phyloP scores from a whole-genome alignment of 1,140 invertebrate species.

The Habropoda laboriosa region DNA sequence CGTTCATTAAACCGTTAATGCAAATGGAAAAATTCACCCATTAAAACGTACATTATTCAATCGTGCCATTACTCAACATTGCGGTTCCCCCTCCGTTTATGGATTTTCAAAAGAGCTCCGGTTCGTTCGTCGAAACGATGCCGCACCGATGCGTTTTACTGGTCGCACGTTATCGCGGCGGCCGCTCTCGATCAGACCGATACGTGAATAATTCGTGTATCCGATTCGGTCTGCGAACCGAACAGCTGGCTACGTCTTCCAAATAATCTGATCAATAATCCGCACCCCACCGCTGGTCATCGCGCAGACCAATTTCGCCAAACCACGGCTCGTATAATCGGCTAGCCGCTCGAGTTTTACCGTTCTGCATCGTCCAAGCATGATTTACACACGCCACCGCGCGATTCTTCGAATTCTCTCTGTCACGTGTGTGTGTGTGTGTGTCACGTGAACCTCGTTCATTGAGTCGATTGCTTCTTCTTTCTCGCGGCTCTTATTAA shows the following conservation, averaged over 20 bases:
- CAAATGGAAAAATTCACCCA: too few relatives aligned
- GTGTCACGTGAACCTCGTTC: too few relatives aligned
- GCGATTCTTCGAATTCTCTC: not conserved
- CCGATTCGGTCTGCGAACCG: constrained; percentile 42
- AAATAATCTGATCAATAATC: constrained; percentile 52
- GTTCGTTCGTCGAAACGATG: not conserved
- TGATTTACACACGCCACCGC: not conserved
- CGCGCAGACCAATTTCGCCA: constrained; percentile 33
- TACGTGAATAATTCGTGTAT: constrained; percentile 53
- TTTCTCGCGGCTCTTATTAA: too few relatives aligned
- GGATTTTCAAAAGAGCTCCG: too few relatives aligned
- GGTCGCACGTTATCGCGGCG: not conserved
- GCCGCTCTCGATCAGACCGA: not conserved
- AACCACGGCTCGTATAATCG: constrained; percentile 22
- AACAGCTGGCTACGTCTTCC: constrained; percentile 49
- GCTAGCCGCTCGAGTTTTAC: not conserved
- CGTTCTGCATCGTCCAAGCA: not conserved
- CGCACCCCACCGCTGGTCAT: constrained; percentile 8
- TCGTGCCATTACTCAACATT: too few relatives aligned
- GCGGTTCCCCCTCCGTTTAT: too few relatives aligned
- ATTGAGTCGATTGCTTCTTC: too few relatives aligned
- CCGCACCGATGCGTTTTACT: not conserved
- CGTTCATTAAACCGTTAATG: too few relatives aligned
- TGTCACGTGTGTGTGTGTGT: too few relatives aligned
- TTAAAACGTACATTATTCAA: too few relatives aligned